Percentiles rank a stretch among this genome's conserved stretches.
These are phyloP conservation scores for Gymnopithys bicolor DNA, from an alignment of 2,797 vertebrate genomes.

Conservation along the genomic window DNA sequence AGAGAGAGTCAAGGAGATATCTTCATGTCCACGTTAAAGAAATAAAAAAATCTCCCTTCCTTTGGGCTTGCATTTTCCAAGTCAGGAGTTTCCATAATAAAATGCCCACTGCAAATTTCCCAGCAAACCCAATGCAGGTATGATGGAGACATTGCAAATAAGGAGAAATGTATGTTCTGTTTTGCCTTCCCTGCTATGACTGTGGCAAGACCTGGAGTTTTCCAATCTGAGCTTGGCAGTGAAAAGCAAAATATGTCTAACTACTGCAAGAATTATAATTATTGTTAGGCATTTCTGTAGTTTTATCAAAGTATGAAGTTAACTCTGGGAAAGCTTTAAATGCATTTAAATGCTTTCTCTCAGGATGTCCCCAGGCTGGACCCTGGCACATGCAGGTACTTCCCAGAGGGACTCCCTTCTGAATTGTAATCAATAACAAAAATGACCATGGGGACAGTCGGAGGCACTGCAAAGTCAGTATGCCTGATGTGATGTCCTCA, in stretches of 20 bases:
- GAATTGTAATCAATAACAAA: not conserved
- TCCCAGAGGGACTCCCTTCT: not conserved
- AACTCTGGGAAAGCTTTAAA: not conserved
- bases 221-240: not conserved
- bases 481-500: not conserved
- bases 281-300: not conserved
- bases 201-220: not conserved
- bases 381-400: not conserved
- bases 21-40: not conserved
- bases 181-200: not conserved
- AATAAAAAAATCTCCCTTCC: not conserved
- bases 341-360: not conserved
- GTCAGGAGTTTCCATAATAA: not conserved
- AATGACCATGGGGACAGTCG: not conserved
- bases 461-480: not conserved
- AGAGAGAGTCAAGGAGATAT: not conserved
- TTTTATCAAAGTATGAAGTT: not conserved
- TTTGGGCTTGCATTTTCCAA: not conserved
- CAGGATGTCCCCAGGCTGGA: not conserved
- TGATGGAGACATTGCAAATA: not conserved
- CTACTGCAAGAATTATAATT: not conserved
- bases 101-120: not conserved
- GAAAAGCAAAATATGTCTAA: not conserved
- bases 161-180: not conserved
- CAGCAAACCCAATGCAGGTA: not conserved